These are phyloP conservation scores for Parnassius apollo DNA, from an alignment of 2,888 invertebrate species.

Conservation along the genomic window DNA sequence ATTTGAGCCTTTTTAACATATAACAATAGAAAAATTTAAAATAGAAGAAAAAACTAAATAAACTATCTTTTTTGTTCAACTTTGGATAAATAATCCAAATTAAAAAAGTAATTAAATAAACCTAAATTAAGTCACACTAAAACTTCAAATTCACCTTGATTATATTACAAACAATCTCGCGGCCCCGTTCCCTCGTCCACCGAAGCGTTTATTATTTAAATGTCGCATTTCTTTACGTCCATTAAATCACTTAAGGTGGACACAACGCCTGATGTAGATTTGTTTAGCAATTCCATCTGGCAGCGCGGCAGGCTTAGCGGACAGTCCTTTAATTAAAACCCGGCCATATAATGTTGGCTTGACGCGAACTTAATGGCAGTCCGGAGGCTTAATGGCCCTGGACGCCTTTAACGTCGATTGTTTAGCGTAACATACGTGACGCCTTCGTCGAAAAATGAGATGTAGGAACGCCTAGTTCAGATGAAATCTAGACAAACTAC, in stretches of 20 bases:
- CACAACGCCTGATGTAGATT: constrained; percentile 78
- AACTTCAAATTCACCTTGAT: constrained; percentile 16
- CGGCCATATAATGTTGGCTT: constrained; percentile 73
- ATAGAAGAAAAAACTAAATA: too few relatives aligned
- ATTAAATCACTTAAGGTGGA: constrained; percentile 82
- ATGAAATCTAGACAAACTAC: too few relatives aligned
- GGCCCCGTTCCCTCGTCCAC: constrained; percentile 34
- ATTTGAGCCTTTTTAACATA: too few relatives aligned
- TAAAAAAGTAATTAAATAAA: too few relatives aligned
- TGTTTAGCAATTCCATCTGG: constrained; percentile 80
- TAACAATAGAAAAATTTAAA: too few relatives aligned
- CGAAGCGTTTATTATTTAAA: constrained; percentile 59
- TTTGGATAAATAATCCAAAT: too few relatives aligned
- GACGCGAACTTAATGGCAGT: constrained; percentile 77
- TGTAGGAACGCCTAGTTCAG: neutral
- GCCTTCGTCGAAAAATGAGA: constrained; percentile 27
- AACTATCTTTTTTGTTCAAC: too few relatives aligned
- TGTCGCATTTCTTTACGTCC: constrained; percentile 77
- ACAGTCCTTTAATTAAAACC: constrained; percentile 79
- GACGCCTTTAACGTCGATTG: constrained; percentile 74
- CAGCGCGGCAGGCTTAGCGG: constrained; percentile 59
- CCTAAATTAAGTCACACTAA: too few relatives aligned
- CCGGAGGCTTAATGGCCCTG: constrained; percentile 70
- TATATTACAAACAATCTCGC: constrained; percentile 25
- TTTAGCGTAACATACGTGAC: constrained; percentile 45